Evolutionary conservation across 2,888 invertebrate genomes (phyloP), one percentile per base, ranked within the genome.

Genomic region (Nemurella pictetii): DNA sequence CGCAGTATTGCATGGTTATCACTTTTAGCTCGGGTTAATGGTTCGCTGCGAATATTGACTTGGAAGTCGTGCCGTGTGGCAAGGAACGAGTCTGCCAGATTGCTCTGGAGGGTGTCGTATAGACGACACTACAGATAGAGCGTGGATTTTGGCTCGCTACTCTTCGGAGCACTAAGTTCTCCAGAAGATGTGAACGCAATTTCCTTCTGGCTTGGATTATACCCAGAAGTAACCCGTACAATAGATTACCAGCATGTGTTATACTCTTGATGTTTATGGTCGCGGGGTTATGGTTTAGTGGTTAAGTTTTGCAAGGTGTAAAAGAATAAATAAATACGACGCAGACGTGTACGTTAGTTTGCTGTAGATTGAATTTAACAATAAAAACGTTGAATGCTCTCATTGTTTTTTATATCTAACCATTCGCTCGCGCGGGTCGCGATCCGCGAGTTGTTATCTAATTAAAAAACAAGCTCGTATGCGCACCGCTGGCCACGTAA

Each of bases 201-300:
- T 78, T 27, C 78, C 78, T 29, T 55, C 55, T 55, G 20, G 12
- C 55, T 55, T 55, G 55, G 55, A 55, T 7, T 55, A 27, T 29
- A 30, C 29, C 78, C 30, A 78, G 30, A 78, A 75, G 74, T 25
- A 75, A 75, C 27, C 75, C 75, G 5, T 28, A 27, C 75, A 75
- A 75, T 75, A 75, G 75, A 75, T 75, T 75, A 75, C 75, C 75
- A 30, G 30, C 78, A 78, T 78, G 29, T 78, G 78, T 78, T 78
- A 78, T 78, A 20, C 78, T 29, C 78, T 78, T n/a, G 29, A 55
- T 20, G 55, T 55, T 55, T 55, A 55, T 55, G 20, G 55, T 55
- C 55, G 55, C 55, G 3, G 12, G 55, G 55, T 55, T 55, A 55
- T 55, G 55, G 55, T 55, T 55, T 55, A 55, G 55, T 55, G 20